phyloP scores from a whole-genome alignment of 2,797 vertebrate genomes.

The Pitangus sulphuratus region DNA sequence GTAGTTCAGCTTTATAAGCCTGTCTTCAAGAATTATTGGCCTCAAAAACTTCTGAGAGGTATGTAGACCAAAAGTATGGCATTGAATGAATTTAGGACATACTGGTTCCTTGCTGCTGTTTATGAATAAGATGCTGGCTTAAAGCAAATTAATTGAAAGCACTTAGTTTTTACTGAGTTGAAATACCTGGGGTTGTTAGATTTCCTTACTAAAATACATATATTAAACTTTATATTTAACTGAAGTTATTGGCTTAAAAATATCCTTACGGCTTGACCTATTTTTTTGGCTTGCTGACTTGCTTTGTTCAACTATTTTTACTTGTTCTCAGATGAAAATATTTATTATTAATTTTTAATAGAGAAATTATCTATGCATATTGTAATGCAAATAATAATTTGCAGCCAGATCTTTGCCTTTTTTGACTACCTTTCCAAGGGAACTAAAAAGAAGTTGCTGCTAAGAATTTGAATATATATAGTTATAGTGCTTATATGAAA shows the following conservation, averaged over 20 bases:
- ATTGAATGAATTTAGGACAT: not conserved
- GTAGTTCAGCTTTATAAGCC: not conserved
- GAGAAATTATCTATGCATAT: not conserved
- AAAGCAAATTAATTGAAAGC: not conserved
- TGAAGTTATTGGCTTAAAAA: not conserved
- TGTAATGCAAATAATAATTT: not conserved
- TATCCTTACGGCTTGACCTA: not conserved
- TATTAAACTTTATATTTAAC: not conserved
- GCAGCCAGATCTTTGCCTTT: not conserved
- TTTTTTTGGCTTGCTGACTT: not conserved
- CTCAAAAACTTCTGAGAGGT: not conserved
- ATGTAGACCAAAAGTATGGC: not conserved
- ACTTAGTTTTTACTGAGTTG: not conserved
- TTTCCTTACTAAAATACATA: not conserved
- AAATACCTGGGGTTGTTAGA: not conserved
- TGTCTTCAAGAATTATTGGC: not conserved
- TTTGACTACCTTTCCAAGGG: not conserved
- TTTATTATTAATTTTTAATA: not conserved
- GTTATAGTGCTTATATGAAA: not conserved
- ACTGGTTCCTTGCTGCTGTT: not conserved
- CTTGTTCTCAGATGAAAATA: not conserved
- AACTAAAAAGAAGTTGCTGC: not conserved
- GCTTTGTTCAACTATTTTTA: not conserved
- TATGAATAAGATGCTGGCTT: not conserved
- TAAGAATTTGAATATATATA: not conserved